A percentile compares a stretch with the other conserved stretches of the same genome.
These are phyloP conservation scores for Acanthaster planci DNA, from an alignment of 35 echinoderm and acorn worm species.

Conservation along the genomic window DNA sequence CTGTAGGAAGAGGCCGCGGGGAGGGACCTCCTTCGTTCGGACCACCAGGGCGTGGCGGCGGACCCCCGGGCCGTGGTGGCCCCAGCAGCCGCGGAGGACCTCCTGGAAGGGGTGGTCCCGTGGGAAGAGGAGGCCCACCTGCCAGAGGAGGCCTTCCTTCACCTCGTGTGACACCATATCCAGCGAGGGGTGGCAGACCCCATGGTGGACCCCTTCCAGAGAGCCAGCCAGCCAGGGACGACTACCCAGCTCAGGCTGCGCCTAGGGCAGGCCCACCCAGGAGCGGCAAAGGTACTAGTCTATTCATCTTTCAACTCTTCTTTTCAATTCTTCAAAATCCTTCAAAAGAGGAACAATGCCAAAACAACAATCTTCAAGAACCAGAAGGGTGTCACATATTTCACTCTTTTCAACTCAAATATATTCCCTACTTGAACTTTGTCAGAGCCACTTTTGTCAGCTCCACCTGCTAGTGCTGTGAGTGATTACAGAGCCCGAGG, in stretches of 20 bases:
- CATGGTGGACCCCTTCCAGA: neutral
- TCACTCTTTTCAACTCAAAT: neutral
- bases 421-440: neutral
- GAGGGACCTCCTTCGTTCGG: neutral
- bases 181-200: too few relatives aligned
- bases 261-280: neutral
- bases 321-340: too few relatives aligned
- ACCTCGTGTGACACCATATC: neutral
- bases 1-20: neutral
- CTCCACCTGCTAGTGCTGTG: constrained; percentile 7
- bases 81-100: neutral
- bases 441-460: constrained; percentile 4
- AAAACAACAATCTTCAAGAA: too few relatives aligned
- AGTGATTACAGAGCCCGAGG: neutral
- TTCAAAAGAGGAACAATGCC: too few relatives aligned
- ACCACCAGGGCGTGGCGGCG: neutral
- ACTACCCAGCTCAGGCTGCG: neutral
- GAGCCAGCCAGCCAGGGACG: neutral
- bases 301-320: too few relatives aligned
- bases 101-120: neutral
- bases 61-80: neutral
- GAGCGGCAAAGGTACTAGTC: neutral
- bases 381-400: too few relatives aligned
- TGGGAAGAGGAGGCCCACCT: neutral
- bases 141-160: neutral